A percentile compares a stretch with the other conserved stretches of the same genome.
Conservation (phyloP, 1,140 invertebrate genomes). For the Asbolus verrucosus region DNA sequence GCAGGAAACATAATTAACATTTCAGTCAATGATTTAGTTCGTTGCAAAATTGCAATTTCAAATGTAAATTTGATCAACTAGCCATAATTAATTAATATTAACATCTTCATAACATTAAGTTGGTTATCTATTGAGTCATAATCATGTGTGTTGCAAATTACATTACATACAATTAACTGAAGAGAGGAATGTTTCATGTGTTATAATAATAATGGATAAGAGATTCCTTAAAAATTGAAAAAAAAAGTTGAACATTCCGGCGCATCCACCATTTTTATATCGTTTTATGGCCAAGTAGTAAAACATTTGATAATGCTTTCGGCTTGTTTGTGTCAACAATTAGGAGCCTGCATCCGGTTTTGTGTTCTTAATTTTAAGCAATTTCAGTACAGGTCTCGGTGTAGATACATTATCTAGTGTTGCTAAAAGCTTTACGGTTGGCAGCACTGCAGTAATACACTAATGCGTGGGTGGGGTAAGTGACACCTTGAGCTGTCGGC, state of each 20-base stretch:
- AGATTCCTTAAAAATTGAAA: no score
- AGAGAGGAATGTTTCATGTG: no score
- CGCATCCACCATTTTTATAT: constrained; percentile 26
- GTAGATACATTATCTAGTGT: constrained; percentile 45
- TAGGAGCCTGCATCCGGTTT: neutral
- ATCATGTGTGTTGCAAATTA: no score
- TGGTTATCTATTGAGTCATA: no score
- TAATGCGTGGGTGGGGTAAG: constrained; percentile 57
- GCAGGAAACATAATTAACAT: no score
- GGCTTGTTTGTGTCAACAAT: neutral
- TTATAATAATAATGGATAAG: no score
- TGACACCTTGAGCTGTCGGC: constrained; percentile 56
- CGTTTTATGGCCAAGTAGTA: neutral
- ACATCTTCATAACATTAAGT: no score
- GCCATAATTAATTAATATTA: neutral
- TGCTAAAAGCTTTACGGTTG: constrained; percentile 53
- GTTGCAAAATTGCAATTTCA: neutral
- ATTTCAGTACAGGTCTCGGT: constrained; percentile 27
- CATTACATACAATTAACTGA: no score
- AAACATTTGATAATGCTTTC: neutral
- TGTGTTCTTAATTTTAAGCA: constrained; percentile 31
- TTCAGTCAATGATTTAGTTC: no score
- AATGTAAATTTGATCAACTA: neutral
- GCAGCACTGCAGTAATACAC: constrained; percentile 54
- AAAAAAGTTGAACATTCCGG: no score